phyloP scores from a whole-genome alignment of 2,113 vertebrate species.

The Hyperopisus bebe region DNA sequence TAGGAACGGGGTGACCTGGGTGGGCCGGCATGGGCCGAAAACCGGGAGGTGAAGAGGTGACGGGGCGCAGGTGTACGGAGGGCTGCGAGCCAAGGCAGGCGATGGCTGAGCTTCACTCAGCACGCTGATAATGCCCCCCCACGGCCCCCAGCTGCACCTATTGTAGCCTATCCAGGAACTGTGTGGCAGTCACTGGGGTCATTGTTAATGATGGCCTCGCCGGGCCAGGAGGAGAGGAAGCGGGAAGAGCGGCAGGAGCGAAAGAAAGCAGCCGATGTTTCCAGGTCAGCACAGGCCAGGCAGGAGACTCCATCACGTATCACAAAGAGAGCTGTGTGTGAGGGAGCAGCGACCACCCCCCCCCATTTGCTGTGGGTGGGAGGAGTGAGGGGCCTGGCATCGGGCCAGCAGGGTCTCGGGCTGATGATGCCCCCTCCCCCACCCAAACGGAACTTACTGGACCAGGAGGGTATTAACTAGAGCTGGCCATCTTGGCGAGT shows the following conservation, averaged over 20 bases:
- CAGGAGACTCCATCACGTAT: not conserved
- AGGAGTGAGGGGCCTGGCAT: not conserved
- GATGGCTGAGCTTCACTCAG: slow-evolving; percentile 6
- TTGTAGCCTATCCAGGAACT: not conserved
- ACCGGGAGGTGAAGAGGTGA: not conserved
- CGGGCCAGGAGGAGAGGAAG: not conserved
- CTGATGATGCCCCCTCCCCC: not conserved
- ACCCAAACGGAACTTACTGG: not conserved
- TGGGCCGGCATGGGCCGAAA: not conserved
- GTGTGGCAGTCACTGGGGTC: not conserved
- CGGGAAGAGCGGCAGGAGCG: not conserved
- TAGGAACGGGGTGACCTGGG: not conserved
- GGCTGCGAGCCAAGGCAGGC: not conserved
- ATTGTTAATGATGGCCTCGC: not conserved
- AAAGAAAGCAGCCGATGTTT: not conserved
- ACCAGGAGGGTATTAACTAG: not conserved
- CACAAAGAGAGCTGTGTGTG: not conserved
- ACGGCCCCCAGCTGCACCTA: not conserved
- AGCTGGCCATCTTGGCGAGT: not conserved
- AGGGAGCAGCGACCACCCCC: not conserved
- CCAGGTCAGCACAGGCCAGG: not conserved
- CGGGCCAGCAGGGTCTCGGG: not conserved
- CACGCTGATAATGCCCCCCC: not conserved
- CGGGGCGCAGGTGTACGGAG: slow-evolving; percentile 1
- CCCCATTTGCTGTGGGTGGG: not conserved